Evolutionary conservation across 2,888 invertebrate species (phyloP), one percentile per base, ranked within the genome.

Genomic region (Spodoptera exigua): DNA sequence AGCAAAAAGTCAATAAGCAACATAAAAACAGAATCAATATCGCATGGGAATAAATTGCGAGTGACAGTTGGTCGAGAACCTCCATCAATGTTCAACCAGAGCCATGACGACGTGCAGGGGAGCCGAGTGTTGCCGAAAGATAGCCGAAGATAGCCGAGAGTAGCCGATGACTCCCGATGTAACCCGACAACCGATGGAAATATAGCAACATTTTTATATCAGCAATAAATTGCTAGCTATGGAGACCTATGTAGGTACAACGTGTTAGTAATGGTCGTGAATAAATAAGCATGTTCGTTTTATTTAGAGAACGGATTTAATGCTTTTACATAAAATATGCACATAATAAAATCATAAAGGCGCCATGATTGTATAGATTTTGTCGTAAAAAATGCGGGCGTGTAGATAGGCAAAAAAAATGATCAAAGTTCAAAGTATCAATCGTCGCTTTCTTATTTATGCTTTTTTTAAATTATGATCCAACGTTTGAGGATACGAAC

Each of bases 41-140:
- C 46, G 13, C 68, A 73, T 79, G 73, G 68, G 79, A 78, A 82
- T 81, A 79, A 83, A 79, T 78, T 75, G 78, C 74, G 61, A 75
- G 61, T 74, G 78, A 75, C 81, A 81, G 77, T 54, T 63, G 59
- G 56, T 18, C 37, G 64, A 53, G 56, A 68, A 71, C 61, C 68
- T 71, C 62, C 63, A 68, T 73, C 73, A 73, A 65, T 65, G 67
- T 43, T 58, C 43, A 51, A 58, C 72, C 65, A 79, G 47, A 59
- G 37, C 69, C 63, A 67, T 80, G 47, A 75, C 73, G 78, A 77
- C 79, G 72, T 59, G 48, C 56, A 56, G 46, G 40, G 41, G 48
- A 59, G 63, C 56, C 58, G 51, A 59, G 12, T 17, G 21, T 27
- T n/a, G 47, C 34, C 47, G 14, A 52, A n/a, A 2, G 12, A 16